Conservation (phyloP, 2,113 vertebrate species). For the Motacilla tschutschensis region DNA sequence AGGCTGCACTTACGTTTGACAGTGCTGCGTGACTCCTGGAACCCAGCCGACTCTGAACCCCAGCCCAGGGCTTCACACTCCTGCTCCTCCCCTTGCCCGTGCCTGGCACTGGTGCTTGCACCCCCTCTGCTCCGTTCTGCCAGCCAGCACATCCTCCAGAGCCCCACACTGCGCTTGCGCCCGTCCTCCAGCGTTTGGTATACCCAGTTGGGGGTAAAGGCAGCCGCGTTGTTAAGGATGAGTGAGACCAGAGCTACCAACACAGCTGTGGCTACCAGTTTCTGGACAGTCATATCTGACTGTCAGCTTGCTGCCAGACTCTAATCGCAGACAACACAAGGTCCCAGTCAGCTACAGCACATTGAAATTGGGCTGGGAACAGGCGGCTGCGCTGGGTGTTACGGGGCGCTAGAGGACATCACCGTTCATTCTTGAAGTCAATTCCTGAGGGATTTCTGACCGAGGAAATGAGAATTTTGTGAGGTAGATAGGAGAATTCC, state of each 20-base stretch:
- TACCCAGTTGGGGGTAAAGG: slow-evolving; percentile 94
- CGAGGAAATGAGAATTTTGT: neutral
- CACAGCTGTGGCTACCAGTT: slow-evolving; percentile 91
- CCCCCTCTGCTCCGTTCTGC: slow-evolving; percentile 71
- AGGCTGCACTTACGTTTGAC: slow-evolving; percentile 89
- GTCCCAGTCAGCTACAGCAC: slow-evolving; percentile 46
- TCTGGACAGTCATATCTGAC: slow-evolving; percentile 88
- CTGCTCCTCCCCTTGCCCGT: slow-evolving; percentile 65
- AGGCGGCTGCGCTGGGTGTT: slow-evolving; percentile 7
- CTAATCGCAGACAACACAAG: slow-evolving; percentile 27
- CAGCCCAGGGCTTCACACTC: slow-evolving; percentile 87
- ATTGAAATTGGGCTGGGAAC: slow-evolving; percentile 15
- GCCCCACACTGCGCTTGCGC: slow-evolving; percentile 90
- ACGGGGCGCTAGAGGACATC: slow-evolving; percentile 90
- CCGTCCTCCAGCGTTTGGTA: slow-evolving; percentile 90
- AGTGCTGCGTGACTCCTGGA: slow-evolving; percentile 92
- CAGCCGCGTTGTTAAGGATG: slow-evolving; percentile 91
- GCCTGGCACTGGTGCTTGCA: slow-evolving; percentile 48
- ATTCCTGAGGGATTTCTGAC: slow-evolving; percentile 6
- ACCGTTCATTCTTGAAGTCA: slow-evolving; percentile 87
- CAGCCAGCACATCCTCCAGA: slow-evolving; percentile 91
- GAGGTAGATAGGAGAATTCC: slow-evolving; percentile 57
- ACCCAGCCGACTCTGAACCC: slow-evolving; percentile 89
- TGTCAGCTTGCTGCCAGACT: slow-evolving; percentile 14
- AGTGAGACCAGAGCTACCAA: slow-evolving; percentile 92